Evolutionary conservation across 2,113 vertebrate genomes (phyloP), one percentile per base, ranked within the genome.

Genomic region (Rhabdomys dilectus): DNA sequence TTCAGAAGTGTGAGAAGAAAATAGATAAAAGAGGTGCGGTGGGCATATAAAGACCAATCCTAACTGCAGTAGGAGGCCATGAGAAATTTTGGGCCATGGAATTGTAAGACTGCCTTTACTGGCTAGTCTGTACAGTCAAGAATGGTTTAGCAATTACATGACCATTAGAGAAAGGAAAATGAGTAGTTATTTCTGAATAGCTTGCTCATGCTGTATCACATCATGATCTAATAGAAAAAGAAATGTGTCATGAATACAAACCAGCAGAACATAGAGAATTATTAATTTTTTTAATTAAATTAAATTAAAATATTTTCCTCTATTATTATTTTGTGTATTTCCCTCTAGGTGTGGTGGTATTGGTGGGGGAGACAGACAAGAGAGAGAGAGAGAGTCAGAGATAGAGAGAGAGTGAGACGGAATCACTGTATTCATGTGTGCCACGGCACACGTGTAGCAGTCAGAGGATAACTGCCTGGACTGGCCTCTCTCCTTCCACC

Each of bases 141-240:
- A 84, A 68, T 51, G 34, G n/a, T 39, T 92, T 94, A 73, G 8
- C 88, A 56, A 56, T 34, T 56, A 53, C 29, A 66, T 53, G 53
- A 31, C 48, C 29, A 81, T 73, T 89, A 36, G 53, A 89, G 60
- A 89, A 91, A 94, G 56, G 95, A 92, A 90, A 1, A 16, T 73
- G 62, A 7, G 34, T 64, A 85, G 31, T 94, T 73, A 78, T 90
- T 75, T 91, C 45, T 58, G 45, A 6, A 39, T 76, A 66, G 77
- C 45, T 95, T 70, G 48, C 64, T 95, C 70, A 48, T 51, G 91
- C 95, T 88, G 29, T 53, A 91, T 88, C 16, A 26, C 0, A 81
- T 17, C 9, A 94, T 42, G 31, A 96, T 56, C 31, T 94, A 36
- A 80, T 77, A 88, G 19, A 88, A 97, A 78, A 97, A 84, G 80